Evolutionary conservation across 2,797 vertebrate genomes (phyloP).

Genomic region (Hozukius guyotensis): DNA sequence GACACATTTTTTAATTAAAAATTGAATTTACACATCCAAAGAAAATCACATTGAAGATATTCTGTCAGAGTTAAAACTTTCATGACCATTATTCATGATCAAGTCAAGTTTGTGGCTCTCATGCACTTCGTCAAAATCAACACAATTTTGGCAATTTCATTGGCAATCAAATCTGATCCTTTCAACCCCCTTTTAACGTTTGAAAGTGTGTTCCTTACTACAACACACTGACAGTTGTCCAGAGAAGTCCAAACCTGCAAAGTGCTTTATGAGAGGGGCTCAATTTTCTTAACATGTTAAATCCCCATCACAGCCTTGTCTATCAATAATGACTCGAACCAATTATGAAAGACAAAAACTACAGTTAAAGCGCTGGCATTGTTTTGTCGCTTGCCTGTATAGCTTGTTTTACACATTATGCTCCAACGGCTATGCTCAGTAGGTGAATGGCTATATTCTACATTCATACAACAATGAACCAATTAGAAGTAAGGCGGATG

Average conservation of each 20-base stretch:
- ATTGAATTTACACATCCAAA: too few species aligned
- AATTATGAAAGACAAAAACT: not conserved
- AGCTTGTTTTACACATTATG: not conserved
- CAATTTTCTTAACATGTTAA: not conserved
- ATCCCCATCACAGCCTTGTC: not conserved
- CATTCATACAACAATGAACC: not conserved
- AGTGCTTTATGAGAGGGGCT: not conserved
- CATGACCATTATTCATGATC: not conserved
- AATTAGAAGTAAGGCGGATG: too few species aligned
- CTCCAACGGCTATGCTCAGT: not conserved
- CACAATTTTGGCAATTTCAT: not conserved
- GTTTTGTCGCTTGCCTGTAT: not conserved
- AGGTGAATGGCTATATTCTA: not conserved
- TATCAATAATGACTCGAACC: not conserved
- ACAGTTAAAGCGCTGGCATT: not conserved
- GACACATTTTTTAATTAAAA: not conserved
- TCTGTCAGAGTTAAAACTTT: not conserved
- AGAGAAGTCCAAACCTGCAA: not conserved
- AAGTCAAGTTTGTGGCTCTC: not conserved
- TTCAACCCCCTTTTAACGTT: not conserved
- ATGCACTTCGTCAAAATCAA: not conserved
- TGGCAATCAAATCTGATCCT: slow-evolving; percentile 3
- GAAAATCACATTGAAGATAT: not conserved
- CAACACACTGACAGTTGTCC: not conserved
- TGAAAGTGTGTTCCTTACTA: not conserved